phyloP scores from a whole-genome alignment of 2,888 invertebrate species.

The Epirrhoe alternata region DNA sequence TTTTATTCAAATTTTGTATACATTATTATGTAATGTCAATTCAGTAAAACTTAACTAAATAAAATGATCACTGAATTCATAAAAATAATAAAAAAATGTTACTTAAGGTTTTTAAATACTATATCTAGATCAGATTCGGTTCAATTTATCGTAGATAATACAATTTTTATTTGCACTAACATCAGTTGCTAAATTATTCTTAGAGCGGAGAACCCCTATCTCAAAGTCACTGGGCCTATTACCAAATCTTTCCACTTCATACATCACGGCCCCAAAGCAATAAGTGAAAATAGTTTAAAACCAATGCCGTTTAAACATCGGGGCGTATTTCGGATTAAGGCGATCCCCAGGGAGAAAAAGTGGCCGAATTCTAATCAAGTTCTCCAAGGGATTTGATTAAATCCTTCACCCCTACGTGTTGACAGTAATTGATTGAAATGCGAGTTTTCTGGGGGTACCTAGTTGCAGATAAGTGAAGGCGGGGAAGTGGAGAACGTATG shows the following conservation, averaged over 20 bases:
- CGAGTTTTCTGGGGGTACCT: slow-evolving; percentile 43
- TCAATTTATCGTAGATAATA: too few species aligned
- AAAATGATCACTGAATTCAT: too few species aligned
- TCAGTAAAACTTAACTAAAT: too few species aligned
- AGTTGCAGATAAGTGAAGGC: slow-evolving; percentile 24
- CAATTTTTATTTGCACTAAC: not conserved
- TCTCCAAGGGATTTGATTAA: slow-evolving; percentile 78
- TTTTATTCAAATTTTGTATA: not conserved
- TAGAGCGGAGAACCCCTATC: not conserved
- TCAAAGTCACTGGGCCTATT: not conserved
- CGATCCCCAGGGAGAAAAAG: slow-evolving; percentile 72
- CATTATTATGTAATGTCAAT: too few species aligned
- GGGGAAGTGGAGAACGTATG: not conserved
- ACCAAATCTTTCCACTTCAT: slow-evolving; percentile 38
- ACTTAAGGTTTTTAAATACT: too few species aligned
- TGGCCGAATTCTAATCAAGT: slow-evolving; percentile 75
- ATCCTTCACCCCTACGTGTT: slow-evolving; percentile 79
- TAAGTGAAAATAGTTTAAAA: slow-evolving; percentile 78
- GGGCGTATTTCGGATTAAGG: slow-evolving; percentile 77
- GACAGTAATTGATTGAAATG: slow-evolving; percentile 81
- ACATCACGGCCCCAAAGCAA: slow-evolving; percentile 46
- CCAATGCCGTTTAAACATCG: slow-evolving; percentile 74
- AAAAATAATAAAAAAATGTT: too few species aligned
- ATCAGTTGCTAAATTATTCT: not conserved
- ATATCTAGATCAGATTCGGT: too few species aligned